Evolutionary conservation across 1,140 invertebrate species (phyloP).

Genomic region (Lethrus apterus): DNA sequence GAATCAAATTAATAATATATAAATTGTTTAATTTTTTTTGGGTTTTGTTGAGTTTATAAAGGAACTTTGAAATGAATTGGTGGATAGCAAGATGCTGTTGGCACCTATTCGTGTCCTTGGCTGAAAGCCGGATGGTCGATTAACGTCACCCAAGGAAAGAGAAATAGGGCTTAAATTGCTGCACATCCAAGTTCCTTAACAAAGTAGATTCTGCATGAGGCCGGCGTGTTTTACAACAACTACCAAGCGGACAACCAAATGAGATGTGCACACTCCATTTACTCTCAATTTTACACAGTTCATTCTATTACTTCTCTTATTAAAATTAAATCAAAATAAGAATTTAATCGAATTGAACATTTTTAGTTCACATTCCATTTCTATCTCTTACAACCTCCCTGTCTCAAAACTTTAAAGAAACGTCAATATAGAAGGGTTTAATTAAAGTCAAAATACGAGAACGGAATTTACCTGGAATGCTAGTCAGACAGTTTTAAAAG

Average conservation of each 20-base stretch:
- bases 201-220: constrained; percentile 27
- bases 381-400: too few species aligned
- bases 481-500: too few species aligned
- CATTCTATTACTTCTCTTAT: too few species aligned
- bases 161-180: constrained; percentile 40
- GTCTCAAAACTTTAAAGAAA: too few species aligned
- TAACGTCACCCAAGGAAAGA: constrained; percentile 38
- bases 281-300: too few species aligned
- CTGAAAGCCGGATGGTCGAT: constrained; percentile 36
- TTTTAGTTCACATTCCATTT: too few species aligned
- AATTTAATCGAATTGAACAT: too few species aligned
- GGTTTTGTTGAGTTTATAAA: background rate
- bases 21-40: background rate
- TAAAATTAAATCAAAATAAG: background rate
- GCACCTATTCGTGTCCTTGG: constrained; percentile 17
- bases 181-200: constrained; percentile 38
- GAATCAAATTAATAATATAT: background rate
- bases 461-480: too few species aligned
- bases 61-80: constrained; percentile 4
- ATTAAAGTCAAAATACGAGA: too few species aligned
- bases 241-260: constrained; percentile 1
- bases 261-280: background rate
- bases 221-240: constrained; percentile 33
- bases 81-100: constrained; percentile 3
- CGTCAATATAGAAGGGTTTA: too few species aligned